phyloP scores from a whole-genome alignment of 2,797 vertebrate species.

The Merluccius polli region DNA sequence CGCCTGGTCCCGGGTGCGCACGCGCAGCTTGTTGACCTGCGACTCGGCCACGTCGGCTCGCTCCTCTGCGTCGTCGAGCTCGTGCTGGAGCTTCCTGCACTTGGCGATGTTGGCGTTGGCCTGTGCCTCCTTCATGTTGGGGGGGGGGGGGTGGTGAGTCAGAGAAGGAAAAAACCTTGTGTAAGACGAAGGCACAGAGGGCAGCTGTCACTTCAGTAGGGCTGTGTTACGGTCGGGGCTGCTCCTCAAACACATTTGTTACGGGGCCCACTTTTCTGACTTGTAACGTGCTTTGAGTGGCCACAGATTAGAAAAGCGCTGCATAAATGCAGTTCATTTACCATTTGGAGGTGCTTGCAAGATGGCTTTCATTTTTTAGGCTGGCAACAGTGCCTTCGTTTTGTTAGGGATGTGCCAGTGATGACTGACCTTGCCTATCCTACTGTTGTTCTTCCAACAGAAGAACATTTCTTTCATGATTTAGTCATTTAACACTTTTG shows the following conservation, averaged over 20 bases:
- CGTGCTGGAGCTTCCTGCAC: conserved; percentile 88
- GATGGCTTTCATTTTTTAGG: background rate
- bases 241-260: background rate
- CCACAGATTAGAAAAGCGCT: background rate
- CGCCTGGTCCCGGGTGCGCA: conserved; percentile 72
- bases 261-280: background rate
- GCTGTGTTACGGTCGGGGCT: background rate
- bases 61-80: conserved; percentile 88
- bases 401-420: background rate
- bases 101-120: conserved; percentile 87
- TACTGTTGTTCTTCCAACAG: background rate
- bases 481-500: background rate
- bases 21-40: conserved; percentile 88
- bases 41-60: conserved; percentile 83
- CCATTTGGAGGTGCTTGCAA: background rate
- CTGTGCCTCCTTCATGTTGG: conserved; percentile 80
- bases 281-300: background rate
- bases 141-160: background rate
- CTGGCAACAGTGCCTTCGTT: conserved; percentile 1
- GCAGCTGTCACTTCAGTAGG: background rate
- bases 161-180: background rate
- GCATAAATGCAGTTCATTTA: background rate
- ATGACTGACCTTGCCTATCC: background rate
- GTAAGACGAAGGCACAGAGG: background rate
- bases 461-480: background rate